phyloP scores from a whole-genome alignment of 2,888 invertebrate genomes.

The Marronus borbonicus region DNA sequence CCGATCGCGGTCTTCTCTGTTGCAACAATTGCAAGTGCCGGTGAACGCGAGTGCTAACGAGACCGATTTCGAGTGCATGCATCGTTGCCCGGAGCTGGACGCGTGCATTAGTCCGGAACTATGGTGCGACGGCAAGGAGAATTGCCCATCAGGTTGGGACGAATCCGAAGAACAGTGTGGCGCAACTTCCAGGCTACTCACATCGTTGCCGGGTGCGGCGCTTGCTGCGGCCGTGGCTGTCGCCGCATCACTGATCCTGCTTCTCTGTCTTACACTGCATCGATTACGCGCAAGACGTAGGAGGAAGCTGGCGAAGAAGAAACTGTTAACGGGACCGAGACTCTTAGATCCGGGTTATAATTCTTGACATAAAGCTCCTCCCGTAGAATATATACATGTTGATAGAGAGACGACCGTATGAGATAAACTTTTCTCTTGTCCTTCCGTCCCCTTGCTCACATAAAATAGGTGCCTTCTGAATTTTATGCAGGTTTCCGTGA shows the following conservation, averaged over 20 bases:
- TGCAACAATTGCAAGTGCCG: constrained; percentile 74
- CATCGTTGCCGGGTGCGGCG: constrained; percentile 73
- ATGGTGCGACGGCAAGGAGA: constrained; percentile 82
- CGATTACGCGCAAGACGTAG: constrained; percentile 73
- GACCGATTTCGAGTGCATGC: constrained; percentile 74
- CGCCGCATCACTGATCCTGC: constrained; percentile 74
- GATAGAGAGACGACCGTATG: constrained; percentile 95
- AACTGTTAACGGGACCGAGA: constrained; percentile 73
- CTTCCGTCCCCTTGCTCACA: constrained; percentile 69
- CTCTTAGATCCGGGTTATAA: constrained; percentile 77
- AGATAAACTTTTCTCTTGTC: constrained; percentile 69
- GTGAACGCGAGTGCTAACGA: constrained; percentile 72
- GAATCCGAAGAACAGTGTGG: constrained; percentile 81
- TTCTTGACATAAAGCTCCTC: constrained; percentile 93
- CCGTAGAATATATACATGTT: constrained; percentile 94
- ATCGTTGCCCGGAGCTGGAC: constrained; percentile 81
- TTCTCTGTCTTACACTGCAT: constrained; percentile 75
- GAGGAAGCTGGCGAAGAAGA: constrained; percentile 72
- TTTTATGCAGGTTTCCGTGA: constrained; percentile 52
- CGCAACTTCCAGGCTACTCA: constrained; percentile 71
- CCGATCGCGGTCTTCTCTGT: constrained; percentile 76
- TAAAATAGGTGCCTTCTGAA: constrained; percentile 54
- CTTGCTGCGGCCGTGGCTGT: constrained; percentile 75
- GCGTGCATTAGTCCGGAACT: constrained; percentile 84
- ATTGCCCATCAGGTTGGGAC: constrained; percentile 80